Conservation (phyloP, 2,888 invertebrate species). For the Nemoura dubitans region DNA sequence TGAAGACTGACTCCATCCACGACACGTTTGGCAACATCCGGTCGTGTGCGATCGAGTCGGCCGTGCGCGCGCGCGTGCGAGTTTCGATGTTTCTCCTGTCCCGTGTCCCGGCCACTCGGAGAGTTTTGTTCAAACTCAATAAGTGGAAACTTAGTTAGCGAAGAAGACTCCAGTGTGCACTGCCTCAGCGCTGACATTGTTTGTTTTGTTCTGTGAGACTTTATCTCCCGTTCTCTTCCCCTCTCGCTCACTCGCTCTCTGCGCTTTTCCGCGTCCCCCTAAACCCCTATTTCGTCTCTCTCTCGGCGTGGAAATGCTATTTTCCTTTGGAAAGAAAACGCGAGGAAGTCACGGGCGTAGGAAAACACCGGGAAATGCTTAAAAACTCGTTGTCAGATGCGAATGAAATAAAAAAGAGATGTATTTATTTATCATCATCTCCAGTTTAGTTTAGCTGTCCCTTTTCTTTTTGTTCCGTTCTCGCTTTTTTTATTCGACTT, state of each 20-base stretch:
- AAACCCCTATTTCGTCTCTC: too few relatives aligned
- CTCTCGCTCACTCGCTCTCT: not conserved
- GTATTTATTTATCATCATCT: slow-evolving; percentile 12
- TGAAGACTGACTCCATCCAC: too few relatives aligned
- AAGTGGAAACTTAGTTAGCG: not conserved
- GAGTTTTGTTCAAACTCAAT: not conserved
- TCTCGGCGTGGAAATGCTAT: not conserved
- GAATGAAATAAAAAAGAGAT: slow-evolving; percentile 5
- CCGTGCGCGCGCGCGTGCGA: not conserved
- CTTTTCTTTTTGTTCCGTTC: not conserved
- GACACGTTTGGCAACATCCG: too few relatives aligned
- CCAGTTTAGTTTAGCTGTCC: not conserved
- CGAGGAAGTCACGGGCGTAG: not conserved
- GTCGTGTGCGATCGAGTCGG: not conserved
- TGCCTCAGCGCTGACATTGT: not conserved
- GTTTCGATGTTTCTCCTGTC: not conserved
- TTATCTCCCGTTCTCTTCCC: not conserved
- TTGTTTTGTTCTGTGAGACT: slow-evolving; percentile 4
- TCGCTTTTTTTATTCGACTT: too few relatives aligned
- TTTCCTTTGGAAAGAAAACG: not conserved
- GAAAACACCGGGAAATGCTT: not conserved
- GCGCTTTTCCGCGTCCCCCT: not conserved
- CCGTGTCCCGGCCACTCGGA: not conserved
- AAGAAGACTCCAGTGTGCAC: not conserved
- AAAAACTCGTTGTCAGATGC: not conserved